phyloP scores from a whole-genome alignment of 2,113 vertebrate species.

The Psophia crepitans region DNA sequence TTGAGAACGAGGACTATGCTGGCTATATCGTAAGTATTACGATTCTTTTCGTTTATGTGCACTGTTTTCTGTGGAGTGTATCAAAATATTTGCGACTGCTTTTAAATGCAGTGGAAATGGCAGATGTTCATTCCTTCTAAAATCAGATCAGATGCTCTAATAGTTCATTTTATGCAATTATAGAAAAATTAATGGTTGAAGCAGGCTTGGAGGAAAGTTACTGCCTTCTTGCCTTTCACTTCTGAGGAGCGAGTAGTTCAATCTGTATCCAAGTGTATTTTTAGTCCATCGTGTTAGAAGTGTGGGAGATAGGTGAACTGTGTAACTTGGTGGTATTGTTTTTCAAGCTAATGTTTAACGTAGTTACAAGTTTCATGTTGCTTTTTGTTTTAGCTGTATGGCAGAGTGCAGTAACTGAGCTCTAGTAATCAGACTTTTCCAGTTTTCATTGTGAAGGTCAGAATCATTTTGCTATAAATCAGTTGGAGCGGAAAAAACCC shows the following conservation, averaged over 20 bases:
- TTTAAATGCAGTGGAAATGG: not conserved
- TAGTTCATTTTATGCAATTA: not conserved
- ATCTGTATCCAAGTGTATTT: not conserved
- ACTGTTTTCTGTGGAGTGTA: not conserved
- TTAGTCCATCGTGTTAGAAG: not conserved
- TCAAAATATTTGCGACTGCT: not conserved
- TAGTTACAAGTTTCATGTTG: not conserved
- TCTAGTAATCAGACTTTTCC: not conserved
- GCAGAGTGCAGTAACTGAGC: not conserved
- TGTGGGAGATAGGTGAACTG: not conserved
- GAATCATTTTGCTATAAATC: not conserved
- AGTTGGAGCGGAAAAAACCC: not conserved
- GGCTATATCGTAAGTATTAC: conserved; percentile 93
- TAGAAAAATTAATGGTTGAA: not conserved
- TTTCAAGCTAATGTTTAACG: conserved; percentile 15
- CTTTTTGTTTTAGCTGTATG: conserved; percentile 2
- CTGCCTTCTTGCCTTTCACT: not conserved
- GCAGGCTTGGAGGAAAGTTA: not conserved
- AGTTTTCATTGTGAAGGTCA: not conserved
- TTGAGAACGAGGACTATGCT: conserved; percentile 97
- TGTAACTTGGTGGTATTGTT: not conserved
- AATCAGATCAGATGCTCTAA: not conserved
- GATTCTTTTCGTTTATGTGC: not conserved
- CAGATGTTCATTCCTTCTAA: not conserved
- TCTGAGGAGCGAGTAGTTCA: not conserved